Percentiles rank a stretch among this genome's conserved stretches.
phyloP scores from a whole-genome alignment of 2,888 invertebrate genomes.

The Marronus borbonicus region DNA sequence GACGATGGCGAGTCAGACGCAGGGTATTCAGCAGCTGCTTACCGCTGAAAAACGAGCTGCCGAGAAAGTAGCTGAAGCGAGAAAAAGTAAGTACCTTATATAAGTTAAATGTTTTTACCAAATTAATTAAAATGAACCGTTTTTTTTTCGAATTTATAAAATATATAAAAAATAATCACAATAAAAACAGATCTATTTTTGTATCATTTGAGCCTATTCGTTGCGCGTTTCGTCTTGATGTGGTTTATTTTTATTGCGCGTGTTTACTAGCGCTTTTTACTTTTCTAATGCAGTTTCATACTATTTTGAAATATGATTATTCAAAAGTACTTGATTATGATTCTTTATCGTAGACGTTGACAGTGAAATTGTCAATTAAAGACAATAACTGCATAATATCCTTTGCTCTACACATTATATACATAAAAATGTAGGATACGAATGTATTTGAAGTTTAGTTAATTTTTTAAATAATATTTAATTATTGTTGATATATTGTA shows the following conservation, averaged over 20 bases:
- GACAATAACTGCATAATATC: no score
- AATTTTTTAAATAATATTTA: no score
- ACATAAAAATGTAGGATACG: no score
- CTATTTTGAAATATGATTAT: background rate
- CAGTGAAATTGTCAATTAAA: no score
- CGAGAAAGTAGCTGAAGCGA: constrained; percentile 70
- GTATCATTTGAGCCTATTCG: background rate
- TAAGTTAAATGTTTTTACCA: background rate
- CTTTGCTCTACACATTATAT: no score
- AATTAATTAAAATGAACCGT: background rate
- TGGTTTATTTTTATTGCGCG: constrained; percentile 39
- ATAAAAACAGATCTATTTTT: constrained; percentile 25
- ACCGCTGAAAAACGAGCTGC: constrained; percentile 70
- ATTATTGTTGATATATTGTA: no score
- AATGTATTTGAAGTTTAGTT: no score
- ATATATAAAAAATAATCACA: background rate
- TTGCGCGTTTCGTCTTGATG: constrained; percentile 18
- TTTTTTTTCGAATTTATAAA: background rate
- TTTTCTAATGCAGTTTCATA: background rate
- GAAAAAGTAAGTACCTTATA: constrained; percentile 68
- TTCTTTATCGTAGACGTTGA: no score
- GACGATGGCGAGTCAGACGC: constrained; percentile 68
- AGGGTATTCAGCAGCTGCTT: constrained; percentile 70
- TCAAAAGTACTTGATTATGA: no score
- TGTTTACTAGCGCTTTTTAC: background rate